Evolutionary conservation across 1,140 invertebrate genomes (phyloP).

Genomic region (Charaxes varanes): DNA sequence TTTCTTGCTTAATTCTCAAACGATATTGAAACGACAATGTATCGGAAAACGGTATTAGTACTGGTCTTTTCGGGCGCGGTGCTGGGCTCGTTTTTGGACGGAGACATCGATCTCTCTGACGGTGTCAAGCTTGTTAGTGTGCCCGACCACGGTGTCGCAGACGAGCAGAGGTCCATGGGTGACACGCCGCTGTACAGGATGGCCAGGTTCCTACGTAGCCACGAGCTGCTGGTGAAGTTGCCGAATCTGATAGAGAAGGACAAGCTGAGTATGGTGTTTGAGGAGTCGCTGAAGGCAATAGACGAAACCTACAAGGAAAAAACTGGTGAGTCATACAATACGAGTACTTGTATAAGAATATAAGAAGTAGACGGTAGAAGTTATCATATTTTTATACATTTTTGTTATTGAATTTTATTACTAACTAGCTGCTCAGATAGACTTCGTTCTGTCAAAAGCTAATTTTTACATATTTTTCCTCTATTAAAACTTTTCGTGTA

Average conservation of each 20-base stretch:
- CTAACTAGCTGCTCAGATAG: too few species aligned
- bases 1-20: slow-evolving; percentile 58
- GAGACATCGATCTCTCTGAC: slow-evolving; percentile 75
- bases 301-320: slow-evolving; percentile 60
- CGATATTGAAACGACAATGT: slow-evolving; percentile 47
- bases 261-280: slow-evolving; percentile 52
- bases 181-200: slow-evolving; percentile 74
- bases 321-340: slow-evolving; percentile 40
- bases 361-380: too few species aligned
- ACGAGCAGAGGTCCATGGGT: slow-evolving; percentile 67
- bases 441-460: too few species aligned
- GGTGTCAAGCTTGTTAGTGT: slow-evolving; percentile 77
- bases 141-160: slow-evolving; percentile 59
- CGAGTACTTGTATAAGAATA: too few species aligned
- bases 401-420: too few species aligned
- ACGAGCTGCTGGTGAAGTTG: slow-evolving; percentile 82
- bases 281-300: slow-evolving; percentile 58
- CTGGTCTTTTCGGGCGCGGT: slow-evolving; percentile 21
- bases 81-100: slow-evolving; percentile 49
- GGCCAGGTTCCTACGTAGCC: slow-evolving; percentile 79
- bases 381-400: too few species aligned
- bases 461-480: too few species aligned
- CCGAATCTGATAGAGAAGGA: slow-evolving; percentile 76
- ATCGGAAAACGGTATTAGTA: slow-evolving; percentile 31
- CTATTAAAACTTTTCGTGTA: too few species aligned